Conservation (phyloP, 2,797 vertebrate genomes). For the Sebastes melanostomus region DNA sequence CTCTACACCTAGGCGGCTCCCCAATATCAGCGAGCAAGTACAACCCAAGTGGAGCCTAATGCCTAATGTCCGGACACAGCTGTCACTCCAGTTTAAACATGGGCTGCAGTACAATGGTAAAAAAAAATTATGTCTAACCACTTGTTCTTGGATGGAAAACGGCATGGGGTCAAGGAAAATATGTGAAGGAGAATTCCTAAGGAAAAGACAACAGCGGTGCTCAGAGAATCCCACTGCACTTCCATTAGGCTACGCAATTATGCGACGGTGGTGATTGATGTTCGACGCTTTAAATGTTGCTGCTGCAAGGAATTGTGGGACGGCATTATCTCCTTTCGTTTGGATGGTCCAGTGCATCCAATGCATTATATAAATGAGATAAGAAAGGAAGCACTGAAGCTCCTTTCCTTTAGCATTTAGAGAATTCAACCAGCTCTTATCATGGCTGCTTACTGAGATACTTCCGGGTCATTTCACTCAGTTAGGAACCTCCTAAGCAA, state of each 20-base stretch:
- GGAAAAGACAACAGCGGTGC: neutral
- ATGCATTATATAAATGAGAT: neutral
- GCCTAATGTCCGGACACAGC: neutral
- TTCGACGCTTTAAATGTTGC: neutral
- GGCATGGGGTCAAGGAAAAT: neutral
- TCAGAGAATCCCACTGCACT: neutral
- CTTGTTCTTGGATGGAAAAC: neutral
- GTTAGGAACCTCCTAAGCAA: neutral
- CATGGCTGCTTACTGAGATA: neutral
- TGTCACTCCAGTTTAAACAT: neutral
- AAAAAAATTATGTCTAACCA: neutral
- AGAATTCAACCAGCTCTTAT: no score
- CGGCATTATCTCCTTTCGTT: neutral
- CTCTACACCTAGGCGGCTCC: neutral
- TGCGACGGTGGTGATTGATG: neutral
- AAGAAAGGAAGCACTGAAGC: neutral
- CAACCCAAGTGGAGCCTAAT: neutral
- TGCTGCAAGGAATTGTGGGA: neutral
- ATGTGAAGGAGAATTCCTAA: neutral
- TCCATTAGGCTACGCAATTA: neutral
- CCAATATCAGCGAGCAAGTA: neutral
- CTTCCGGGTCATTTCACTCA: neutral
- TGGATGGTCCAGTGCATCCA: neutral
- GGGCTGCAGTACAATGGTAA: neutral
- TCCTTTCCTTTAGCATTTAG: neutral